These are phyloP conservation scores for Eira barbara DNA, from an alignment of 2,113 vertebrate genomes.

Conservation along the genomic window DNA sequence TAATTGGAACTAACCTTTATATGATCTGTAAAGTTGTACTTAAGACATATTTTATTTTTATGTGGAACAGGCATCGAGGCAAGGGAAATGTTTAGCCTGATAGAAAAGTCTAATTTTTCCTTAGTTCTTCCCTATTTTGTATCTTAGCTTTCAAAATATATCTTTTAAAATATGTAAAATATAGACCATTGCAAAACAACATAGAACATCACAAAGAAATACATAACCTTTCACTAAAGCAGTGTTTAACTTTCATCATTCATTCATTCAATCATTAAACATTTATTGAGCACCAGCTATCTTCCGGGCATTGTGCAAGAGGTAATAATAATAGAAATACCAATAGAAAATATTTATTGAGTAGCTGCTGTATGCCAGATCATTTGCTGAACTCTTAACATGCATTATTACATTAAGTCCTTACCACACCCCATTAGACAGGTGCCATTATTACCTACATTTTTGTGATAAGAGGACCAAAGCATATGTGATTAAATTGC, in stretches of 20 bases:
- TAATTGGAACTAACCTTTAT: slow-evolving; percentile 2
- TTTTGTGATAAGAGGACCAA: neutral
- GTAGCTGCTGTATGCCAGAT: neutral
- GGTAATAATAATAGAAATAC: neutral
- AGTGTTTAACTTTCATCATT: neutral
- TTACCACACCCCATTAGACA: neutral
- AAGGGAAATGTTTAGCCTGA: slow-evolving; percentile 5
- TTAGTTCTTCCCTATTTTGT: neutral
- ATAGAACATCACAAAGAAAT: neutral
- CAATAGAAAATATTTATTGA: neutral
- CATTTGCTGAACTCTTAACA: neutral
- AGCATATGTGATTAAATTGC: neutral
- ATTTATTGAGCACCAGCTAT: neutral
- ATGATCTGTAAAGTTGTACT: slow-evolving; percentile 16
- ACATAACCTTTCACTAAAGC: neutral
- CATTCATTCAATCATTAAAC: neutral
- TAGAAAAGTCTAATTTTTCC: neutral
- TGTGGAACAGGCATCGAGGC: neutral
- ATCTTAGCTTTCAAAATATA: neutral
- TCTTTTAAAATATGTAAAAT: neutral
- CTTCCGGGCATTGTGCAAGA: neutral
- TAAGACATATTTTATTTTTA: slow-evolving; percentile 13
- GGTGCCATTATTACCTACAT: neutral
- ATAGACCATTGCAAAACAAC: neutral
- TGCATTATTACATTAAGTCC: neutral